These are phyloP conservation scores for Ceratina japonica DNA, from an alignment of 1,140 invertebrate genomes.

Conservation along the genomic window DNA sequence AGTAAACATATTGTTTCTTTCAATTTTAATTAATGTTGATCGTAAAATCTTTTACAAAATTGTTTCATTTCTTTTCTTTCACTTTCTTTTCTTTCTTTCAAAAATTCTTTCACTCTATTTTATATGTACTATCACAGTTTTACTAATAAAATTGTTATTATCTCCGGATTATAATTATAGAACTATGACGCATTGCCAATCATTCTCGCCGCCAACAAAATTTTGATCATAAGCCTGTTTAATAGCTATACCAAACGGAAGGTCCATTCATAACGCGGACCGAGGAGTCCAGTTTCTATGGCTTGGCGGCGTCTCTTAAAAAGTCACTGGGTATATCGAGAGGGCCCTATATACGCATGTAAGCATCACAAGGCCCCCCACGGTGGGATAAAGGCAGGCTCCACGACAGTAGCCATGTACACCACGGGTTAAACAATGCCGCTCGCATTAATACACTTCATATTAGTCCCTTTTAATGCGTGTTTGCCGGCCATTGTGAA, in stretches of 20 bases:
- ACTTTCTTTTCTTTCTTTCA: too few relatives aligned
- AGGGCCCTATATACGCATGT: conserved; percentile 56
- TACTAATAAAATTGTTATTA: too few relatives aligned
- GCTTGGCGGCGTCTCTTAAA: conserved; percentile 60
- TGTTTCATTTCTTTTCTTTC: too few relatives aligned
- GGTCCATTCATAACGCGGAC: background rate
- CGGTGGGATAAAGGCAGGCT: conserved; percentile 73
- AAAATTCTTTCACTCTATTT: too few relatives aligned
- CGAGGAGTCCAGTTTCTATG: conserved; percentile 22
- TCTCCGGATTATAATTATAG: too few relatives aligned
- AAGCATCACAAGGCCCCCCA: conserved; percentile 73
- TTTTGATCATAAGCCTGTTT: background rate
- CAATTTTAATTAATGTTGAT: too few relatives aligned
- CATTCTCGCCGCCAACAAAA: too few relatives aligned
- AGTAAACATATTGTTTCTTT: too few relatives aligned
- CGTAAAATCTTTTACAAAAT: too few relatives aligned
- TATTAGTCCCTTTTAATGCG: conserved; percentile 80
- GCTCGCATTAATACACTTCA: conserved; percentile 80
- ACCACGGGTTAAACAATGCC: conserved; percentile 78
- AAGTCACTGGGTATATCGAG: conserved; percentile 71
- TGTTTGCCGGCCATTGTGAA: conserved; percentile 79
- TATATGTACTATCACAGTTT: too few relatives aligned
- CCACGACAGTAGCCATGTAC: conserved; percentile 78
- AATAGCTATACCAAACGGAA: background rate
- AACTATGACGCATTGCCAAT: too few relatives aligned